Conservation (phyloP, 1,140 invertebrate genomes). For the Papilio helenus region DNA sequence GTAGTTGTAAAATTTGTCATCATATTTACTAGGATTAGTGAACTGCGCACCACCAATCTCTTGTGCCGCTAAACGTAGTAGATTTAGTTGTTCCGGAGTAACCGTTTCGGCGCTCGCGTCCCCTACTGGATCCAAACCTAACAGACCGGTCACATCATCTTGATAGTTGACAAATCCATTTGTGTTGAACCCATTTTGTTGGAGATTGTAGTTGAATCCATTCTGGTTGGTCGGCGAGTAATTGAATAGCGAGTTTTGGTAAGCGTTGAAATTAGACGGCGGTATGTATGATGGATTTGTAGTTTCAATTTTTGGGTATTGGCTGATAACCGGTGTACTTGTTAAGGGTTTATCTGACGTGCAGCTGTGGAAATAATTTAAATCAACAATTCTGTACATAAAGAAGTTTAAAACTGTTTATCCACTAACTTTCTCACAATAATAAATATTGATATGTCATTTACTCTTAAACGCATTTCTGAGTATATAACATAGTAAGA, state of each 20-base stretch:
- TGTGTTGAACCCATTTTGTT: constrained; percentile 64
- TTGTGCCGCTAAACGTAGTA: constrained; percentile 77
- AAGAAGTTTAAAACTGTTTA: too few relatives aligned
- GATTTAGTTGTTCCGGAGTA: constrained; percentile 74
- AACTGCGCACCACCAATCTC: constrained; percentile 78
- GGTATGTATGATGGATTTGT: constrained; percentile 57
- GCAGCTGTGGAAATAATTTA: constrained; percentile 56
- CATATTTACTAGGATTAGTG: constrained; percentile 63
- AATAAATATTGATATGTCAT: too few relatives aligned
- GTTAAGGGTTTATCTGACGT: constrained; percentile 70
- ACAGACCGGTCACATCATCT: constrained; percentile 61
- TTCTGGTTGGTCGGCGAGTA: constrained; percentile 65
- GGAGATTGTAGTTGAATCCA: constrained; percentile 63
- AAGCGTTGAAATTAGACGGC: constrained; percentile 57
- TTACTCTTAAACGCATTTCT: too few relatives aligned
- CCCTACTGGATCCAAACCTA: constrained; percentile 60
- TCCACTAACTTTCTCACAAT: too few relatives aligned
- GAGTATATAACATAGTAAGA: not conserved
- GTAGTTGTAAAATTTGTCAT: constrained; percentile 75
- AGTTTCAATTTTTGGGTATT: constrained; percentile 64
- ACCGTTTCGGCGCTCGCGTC: constrained; percentile 59
- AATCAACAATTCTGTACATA: not conserved
- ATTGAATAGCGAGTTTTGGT: constrained; percentile 57
- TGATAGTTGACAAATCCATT: constrained; percentile 72
- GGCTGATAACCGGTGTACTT: constrained; percentile 49